phyloP scores from a whole-genome alignment of 2,797 vertebrate genomes.

The Cyclura pinguis region DNA sequence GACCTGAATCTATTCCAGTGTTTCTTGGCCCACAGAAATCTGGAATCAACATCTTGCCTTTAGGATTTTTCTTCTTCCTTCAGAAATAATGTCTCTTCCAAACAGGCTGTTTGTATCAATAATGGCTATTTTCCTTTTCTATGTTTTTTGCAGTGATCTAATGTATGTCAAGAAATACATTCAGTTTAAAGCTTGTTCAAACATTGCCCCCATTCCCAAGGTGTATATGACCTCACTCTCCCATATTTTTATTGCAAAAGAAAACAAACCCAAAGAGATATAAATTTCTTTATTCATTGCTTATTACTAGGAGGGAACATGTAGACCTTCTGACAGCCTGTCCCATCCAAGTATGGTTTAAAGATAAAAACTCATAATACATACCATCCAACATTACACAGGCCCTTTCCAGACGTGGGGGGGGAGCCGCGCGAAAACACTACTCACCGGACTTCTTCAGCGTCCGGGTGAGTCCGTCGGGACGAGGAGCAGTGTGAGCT shows the following conservation, averaged over 20 bases:
- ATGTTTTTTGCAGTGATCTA: neutral
- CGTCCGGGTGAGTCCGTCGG: too few species aligned
- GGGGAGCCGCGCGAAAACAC: too few species aligned
- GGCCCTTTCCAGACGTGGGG: too few species aligned
- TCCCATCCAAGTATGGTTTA: neutral
- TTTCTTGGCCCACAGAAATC: neutral
- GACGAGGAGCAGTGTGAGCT: too few species aligned
- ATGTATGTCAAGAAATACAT: neutral
- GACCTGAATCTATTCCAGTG: slow-evolving; percentile 8
- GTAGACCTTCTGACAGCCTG: neutral
- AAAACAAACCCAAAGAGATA: neutral
- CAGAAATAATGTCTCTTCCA: slow-evolving; percentile 5
- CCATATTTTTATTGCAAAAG: slow-evolving; percentile 11
- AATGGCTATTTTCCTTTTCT: slow-evolving; percentile 24
- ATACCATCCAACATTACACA: too few species aligned
- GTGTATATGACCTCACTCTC: neutral
- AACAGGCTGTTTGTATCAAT: slow-evolving; percentile 25
- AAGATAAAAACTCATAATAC: neutral
- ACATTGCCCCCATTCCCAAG: neutral
- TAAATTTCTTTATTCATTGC: slow-evolving; percentile 6
- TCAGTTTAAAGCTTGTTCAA: slow-evolving; percentile 9
- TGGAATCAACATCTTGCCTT: neutral
- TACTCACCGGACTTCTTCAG: too few species aligned
- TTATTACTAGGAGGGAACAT: slow-evolving; percentile 24
- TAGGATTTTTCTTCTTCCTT: slow-evolving; percentile 19